Percentiles rank a stretch among this genome's conserved stretches.
phyloP scores from a whole-genome alignment of 2,888 invertebrate species.

The Tanypteryx hageni region DNA sequence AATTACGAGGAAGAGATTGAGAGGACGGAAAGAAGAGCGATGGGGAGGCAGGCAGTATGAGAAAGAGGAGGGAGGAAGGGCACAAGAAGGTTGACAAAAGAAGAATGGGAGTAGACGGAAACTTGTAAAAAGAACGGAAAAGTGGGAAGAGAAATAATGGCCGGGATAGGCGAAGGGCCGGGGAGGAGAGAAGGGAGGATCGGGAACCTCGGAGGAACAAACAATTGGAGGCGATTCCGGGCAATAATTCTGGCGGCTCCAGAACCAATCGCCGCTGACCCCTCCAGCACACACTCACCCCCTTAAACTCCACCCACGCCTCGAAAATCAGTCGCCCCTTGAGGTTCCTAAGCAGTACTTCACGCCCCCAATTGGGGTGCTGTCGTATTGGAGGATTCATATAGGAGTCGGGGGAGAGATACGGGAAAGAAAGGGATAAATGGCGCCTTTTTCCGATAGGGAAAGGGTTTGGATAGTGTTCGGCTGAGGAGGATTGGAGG shows the following conservation, averaged over 20 bases:
- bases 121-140: neutral
- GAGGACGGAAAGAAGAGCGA: too few relatives aligned
- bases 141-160: neutral
- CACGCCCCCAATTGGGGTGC: slow-evolving; percentile 25
- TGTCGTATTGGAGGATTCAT: too few relatives aligned
- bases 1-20: too few relatives aligned
- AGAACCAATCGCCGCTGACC: slow-evolving; percentile 13
- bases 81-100: too few relatives aligned
- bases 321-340: neutral
- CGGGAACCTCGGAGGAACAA: neutral
- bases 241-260: neutral
- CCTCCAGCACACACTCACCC: neutral
- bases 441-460: neutral
- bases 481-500: neutral
- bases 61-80: too few relatives aligned
- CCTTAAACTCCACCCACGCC: neutral
- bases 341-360: neutral
- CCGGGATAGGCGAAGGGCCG: neutral
- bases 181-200: neutral
- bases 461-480: too few relatives aligned
- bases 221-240: neutral
- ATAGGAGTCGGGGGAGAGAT: neutral
- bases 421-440: neutral
- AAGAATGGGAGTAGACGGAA: too few relatives aligned
- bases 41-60: too few relatives aligned